A percentile compares a stretch with the other conserved stretches of the same genome.
Evolutionary conservation across 2,113 vertebrate genomes (phyloP).

Genomic region (Halcyon senegalensis): DNA sequence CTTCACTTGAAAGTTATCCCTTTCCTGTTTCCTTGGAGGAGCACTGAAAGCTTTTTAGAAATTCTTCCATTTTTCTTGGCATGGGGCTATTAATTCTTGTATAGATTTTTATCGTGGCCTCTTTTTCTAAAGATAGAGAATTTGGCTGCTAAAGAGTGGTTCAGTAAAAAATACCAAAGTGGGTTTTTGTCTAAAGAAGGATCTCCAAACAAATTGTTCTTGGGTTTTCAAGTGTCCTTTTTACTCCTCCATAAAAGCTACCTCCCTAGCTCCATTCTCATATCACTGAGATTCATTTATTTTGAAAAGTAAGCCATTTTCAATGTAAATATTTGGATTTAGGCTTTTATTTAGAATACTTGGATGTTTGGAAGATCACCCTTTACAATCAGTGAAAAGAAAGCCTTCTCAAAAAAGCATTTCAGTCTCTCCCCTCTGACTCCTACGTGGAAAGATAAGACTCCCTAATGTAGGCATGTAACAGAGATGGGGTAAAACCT

Average conservation of each 20-base stretch:
- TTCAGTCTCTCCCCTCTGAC: background rate
- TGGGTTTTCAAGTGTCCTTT: background rate
- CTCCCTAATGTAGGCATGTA: background rate
- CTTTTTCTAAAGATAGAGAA: background rate
- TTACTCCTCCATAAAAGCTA: background rate
- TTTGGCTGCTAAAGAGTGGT: background rate
- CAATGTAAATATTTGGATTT: background rate
- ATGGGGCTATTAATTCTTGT: background rate
- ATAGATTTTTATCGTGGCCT: background rate
- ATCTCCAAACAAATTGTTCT: background rate
- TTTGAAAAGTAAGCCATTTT: background rate
- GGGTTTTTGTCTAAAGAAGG: background rate
- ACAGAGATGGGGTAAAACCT: background rate
- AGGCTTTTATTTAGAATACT: constrained; percentile 4
- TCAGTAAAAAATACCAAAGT: background rate
- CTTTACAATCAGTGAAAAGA: background rate
- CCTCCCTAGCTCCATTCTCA: background rate
- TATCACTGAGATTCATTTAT: background rate
- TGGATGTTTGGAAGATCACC: background rate
- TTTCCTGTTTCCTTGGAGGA: constrained; percentile 25
- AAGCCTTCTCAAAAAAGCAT: background rate
- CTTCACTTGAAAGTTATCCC: background rate
- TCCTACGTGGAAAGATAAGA: background rate
- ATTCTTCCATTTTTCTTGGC: constrained; percentile 13
- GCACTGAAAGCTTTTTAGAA: constrained; percentile 1